Percentiles rank a stretch among this genome's conserved stretches.
phyloP scores from a whole-genome alignment of 2,113 vertebrate species.

The Brevimyrus niger region DNA sequence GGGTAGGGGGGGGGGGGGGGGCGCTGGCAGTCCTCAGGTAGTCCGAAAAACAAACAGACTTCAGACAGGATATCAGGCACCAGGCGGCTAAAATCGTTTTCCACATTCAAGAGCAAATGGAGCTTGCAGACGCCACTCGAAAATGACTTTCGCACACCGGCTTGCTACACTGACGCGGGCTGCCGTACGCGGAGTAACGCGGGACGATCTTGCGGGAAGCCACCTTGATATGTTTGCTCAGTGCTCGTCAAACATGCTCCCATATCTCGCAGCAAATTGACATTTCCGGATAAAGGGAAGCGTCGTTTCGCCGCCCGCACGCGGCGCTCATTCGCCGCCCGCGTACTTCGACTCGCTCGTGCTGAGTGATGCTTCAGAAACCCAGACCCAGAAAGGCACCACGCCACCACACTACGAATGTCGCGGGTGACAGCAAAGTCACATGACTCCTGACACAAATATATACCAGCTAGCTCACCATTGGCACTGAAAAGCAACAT shows the following conservation, averaged over 20 bases:
- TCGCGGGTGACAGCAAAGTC: background rate
- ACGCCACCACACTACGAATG: background rate
- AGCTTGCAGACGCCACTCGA: background rate
- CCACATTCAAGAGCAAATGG: slow-evolving; percentile 14
- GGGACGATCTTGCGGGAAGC: background rate
- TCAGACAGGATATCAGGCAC: slow-evolving; percentile 37
- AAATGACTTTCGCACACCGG: background rate
- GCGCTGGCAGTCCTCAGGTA: slow-evolving; percentile 18
- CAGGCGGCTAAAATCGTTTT: slow-evolving; percentile 15
- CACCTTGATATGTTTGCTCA: slow-evolving; percentile 22
- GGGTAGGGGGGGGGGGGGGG: slow-evolving; percentile 1
- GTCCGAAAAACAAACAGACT: slow-evolving; percentile 25
- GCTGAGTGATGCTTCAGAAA: too few species aligned
- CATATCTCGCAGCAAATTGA: slow-evolving; percentile 44
- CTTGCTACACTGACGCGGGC: background rate
- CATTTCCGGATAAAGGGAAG: slow-evolving; percentile 41
- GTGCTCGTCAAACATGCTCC: slow-evolving; percentile 33
- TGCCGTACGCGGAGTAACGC: background rate
- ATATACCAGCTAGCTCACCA: background rate
- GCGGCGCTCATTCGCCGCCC: background rate
- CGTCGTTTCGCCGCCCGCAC: slow-evolving; percentile 37
- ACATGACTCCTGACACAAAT: background rate
- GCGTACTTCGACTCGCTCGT: background rate
- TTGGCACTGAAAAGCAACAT: background rate
- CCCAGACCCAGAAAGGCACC: background rate